Base-by-base conservation (phyloP, 2,888 invertebrate genomes). In the Amorpha juglandis region DNA sequence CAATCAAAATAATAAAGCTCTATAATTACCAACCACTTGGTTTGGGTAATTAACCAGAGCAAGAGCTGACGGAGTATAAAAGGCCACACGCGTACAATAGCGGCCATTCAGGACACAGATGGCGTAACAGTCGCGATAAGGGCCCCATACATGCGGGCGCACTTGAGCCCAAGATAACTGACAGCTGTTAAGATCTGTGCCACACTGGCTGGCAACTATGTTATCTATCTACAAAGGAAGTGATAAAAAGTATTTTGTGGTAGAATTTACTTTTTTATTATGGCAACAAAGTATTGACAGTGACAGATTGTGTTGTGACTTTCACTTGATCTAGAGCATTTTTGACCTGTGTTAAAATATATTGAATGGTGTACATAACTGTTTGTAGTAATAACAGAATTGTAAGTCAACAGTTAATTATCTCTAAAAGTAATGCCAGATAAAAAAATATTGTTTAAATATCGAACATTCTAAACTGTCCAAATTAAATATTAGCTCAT, bases 121-220 rank as follows among this genome's bases (percentile, higher is more conserved):
- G 80, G 75, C 77, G 78, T 67, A 53, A 70, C 69, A 51, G 58
- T 63, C 63, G 33, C 72, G 80, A 80, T 80, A 80, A 78, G 79
- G 76, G 72, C 63, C 63, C 63, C 67, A 47, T 70, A 68, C 75
- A 78, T 79, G 74, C 78, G 82, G 79, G 77, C 73, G 50, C 72
- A 75, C 75, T 77, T 70, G 71, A 73, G 71, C 63, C 21, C 33
- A 62, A 68, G 74, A 78, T 73, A 75, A 75, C 71, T 77, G 76
- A 76, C 71, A 78, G 75, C 74, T 74, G 73, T 69, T 71, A 66
- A 65, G 58, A 65, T 55, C 33, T 38, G 48, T 48, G 48, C 33
- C 58, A 58, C 45, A 64, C 63, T 48, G 48, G 21, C 48, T 19
- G 64, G 47, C 48, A n/a, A 64, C 52, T 45, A 64, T 64, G 52